A percentile compares a stretch with the other conserved stretches of the same genome.
phyloP scores from a whole-genome alignment of 1,140 invertebrate species.

The Brachystomella parvula region DNA sequence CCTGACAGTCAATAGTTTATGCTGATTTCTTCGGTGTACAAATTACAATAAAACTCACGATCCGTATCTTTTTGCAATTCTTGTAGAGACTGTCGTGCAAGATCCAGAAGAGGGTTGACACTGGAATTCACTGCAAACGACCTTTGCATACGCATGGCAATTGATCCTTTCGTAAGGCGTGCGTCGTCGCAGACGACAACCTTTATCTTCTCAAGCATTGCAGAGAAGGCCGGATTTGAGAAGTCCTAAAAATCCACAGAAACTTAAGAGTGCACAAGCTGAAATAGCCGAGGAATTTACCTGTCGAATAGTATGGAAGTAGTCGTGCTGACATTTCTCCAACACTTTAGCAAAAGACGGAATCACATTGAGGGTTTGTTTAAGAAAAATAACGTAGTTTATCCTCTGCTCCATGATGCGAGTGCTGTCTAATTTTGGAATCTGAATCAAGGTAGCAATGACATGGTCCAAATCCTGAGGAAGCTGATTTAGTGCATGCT shows the following conservation, averaged over 20 bases:
- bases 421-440: slow-evolving; percentile 41
- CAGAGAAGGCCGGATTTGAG: slow-evolving; percentile 46
- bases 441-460: slow-evolving; percentile 51
- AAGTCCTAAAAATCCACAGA: slow-evolving; percentile 40
- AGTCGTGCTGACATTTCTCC: slow-evolving; percentile 49
- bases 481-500: slow-evolving; percentile 50
- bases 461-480: slow-evolving; percentile 54
- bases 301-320: slow-evolving; percentile 55
- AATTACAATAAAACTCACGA: slow-evolving; percentile 44
- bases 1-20: slow-evolving; percentile 42
- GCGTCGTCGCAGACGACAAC: slow-evolving; percentile 65
- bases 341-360: slow-evolving; percentile 57
- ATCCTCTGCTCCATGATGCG: slow-evolving; percentile 62
- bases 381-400: slow-evolving; percentile 68
- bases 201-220: slow-evolving; percentile 57
- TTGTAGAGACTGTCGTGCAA: slow-evolving; percentile 66
- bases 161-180: slow-evolving; percentile 56
- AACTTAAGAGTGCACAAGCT: not conserved
- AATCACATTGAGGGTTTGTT: slow-evolving; percentile 64
- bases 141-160: slow-evolving; percentile 61
- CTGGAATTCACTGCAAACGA: slow-evolving; percentile 74
- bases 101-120: slow-evolving; percentile 64
- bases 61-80: slow-evolving; percentile 69
- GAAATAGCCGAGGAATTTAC: slow-evolving; percentile 44
- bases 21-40: slow-evolving; percentile 4